phyloP scores from a whole-genome alignment of 2,113 vertebrate genomes.

The Malaclemys terrapin region DNA sequence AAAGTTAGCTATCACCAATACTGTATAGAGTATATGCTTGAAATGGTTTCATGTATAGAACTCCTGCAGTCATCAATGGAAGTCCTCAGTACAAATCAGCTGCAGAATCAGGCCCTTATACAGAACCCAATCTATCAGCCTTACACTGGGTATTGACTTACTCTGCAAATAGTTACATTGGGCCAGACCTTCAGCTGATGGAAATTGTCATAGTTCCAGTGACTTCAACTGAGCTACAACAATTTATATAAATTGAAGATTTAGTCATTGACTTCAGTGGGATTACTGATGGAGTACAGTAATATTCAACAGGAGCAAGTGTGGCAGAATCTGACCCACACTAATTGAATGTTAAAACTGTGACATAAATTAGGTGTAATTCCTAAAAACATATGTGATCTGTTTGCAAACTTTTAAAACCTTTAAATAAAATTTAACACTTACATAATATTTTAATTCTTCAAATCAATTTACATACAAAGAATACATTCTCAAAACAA shows the following conservation, averaged over 20 bases:
- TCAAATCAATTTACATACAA: neutral
- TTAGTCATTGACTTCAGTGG: neutral
- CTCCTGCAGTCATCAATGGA: neutral
- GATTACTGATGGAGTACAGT: neutral
- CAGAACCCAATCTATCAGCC: neutral
- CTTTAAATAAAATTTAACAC: neutral
- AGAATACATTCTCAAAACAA: neutral
- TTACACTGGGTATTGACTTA: neutral
- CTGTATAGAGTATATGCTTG: neutral
- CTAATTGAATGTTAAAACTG: neutral
- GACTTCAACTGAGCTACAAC: neutral
- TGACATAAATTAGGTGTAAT: neutral
- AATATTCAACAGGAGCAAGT: neutral
- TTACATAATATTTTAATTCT: neutral
- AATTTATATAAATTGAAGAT: neutral
- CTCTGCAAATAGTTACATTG: neutral
- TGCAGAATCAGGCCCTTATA: neutral
- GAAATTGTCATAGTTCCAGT: neutral
- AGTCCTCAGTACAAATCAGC: neutral
- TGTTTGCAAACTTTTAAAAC: neutral
- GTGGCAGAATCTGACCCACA: neutral
- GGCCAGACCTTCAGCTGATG: neutral
- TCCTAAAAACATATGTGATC: neutral
- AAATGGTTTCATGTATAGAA: neutral
- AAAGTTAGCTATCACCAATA: neutral